Evolutionary conservation across 2,888 invertebrate species (phyloP).

Genomic region (Lobophora halterata): DNA sequence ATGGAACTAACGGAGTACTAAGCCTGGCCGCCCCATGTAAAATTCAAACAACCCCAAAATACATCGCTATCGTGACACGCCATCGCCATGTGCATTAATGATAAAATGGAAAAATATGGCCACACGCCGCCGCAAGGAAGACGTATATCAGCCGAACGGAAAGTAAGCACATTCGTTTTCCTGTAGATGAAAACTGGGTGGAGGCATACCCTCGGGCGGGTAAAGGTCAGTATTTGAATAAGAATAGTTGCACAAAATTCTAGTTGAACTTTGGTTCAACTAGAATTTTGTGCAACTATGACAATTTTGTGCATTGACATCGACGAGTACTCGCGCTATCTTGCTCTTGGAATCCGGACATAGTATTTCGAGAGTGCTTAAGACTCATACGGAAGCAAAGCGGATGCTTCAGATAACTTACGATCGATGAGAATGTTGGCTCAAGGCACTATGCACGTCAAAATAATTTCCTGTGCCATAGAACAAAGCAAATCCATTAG

Average conservation of each 20-base stretch:
- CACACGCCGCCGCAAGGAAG: conserved; percentile 33
- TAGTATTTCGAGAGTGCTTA: conserved; percentile 21
- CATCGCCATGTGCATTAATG: conserved; percentile 52
- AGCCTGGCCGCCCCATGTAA: conserved; percentile 62
- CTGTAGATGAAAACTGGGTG: conserved; percentile 24
- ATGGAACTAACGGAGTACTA: conserved; percentile 52
- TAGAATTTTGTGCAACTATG: conserved; percentile 29
- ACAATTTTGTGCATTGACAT: no score
- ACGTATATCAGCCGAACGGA: conserved; percentile 33
- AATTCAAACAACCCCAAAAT: conserved; percentile 65
- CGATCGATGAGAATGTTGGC: not conserved
- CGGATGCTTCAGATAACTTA: not conserved
- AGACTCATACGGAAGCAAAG: conserved; percentile 13
- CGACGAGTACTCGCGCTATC: conserved; percentile 20
- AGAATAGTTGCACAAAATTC: conserved; percentile 31
- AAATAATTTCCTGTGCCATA: not conserved
- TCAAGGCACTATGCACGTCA: not conserved
- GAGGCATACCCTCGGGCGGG: conserved; percentile 27
- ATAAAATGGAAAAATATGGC: conserved; percentile 46
- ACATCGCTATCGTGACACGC: conserved; percentile 46
- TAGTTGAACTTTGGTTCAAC: conserved; percentile 35
- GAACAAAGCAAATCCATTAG: no score
- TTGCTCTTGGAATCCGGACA: conserved; percentile 11
- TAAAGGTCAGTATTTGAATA: conserved; percentile 44
- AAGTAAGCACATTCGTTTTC: conserved; percentile 28